Evolutionary conservation across 2,888 invertebrate genomes (phyloP), one percentile per base, ranked within the genome.

Genomic region (Oligia strigilis): DNA sequence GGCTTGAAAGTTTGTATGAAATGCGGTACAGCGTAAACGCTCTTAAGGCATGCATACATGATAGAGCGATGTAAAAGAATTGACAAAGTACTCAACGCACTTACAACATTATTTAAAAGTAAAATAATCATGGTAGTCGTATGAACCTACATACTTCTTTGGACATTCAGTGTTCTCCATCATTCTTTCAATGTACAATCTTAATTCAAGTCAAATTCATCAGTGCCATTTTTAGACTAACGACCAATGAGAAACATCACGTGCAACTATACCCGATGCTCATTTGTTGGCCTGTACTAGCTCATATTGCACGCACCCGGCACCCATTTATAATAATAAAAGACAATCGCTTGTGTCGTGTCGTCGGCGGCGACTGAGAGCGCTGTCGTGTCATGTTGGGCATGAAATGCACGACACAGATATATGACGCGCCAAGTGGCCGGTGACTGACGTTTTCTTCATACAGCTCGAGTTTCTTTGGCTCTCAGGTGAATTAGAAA

Each of bases 241-340:
- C 13, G 29, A 43, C 29, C 49, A 11, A 69, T 36, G 70, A 70
- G 49, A 14, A 58, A 52, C 29, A 14, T 29, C 29, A 29, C 1
- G 9, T 52, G 29, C 52, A 82, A 81, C 72, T 70, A 75, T 75
- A 70, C 9, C 64, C 9, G 64, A 70, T 40, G 46, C 14, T 64
- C 60, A 58, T 78, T 71, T 43, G 69, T 60, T 64, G 66, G 66
- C 81, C 62, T 73, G 62, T 72, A 36, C 43, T 69, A 49, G 29
- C 43, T 75, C 66, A 55, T 81, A 67, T 60, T 74, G 67, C 66
- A 52, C 64, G 19, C 67, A 85, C 46, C 9, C 49, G 64, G 36
- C 71, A 55, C 2, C 69, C 58, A 80, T 86, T 83, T 66, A 86
- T 86, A 75, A 83, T 86, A 75, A 86, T 72, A 80, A 60, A 80